Conservation (phyloP, 1,140 invertebrate genomes). For the Macrotrachela quadricornifera region DNA sequence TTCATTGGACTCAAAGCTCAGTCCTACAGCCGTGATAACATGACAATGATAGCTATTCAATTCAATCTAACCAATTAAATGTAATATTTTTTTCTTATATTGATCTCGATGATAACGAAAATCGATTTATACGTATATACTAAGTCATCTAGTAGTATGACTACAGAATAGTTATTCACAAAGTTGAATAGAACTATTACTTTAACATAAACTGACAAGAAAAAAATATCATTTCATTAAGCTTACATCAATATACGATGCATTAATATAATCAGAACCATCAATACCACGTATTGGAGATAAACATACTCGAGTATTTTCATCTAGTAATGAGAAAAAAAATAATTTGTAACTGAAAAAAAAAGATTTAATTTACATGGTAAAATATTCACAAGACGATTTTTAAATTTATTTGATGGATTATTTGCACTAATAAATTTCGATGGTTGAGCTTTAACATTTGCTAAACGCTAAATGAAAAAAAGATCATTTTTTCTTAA, state of each 20-base stretch:
- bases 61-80: too few relatives aligned
- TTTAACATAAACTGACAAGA: too few relatives aligned
- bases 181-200: constrained; percentile 45
- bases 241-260: constrained; percentile 75
- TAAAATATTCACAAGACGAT: constrained; percentile 82
- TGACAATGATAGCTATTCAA: too few relatives aligned
- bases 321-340: not conserved
- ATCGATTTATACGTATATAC: too few relatives aligned
- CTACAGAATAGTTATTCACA: not conserved
- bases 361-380: constrained; percentile 41
- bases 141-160: too few relatives aligned
- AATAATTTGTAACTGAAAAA: not conserved
- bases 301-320: not conserved
- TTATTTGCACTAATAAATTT: constrained; percentile 84
- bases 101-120: too few relatives aligned
- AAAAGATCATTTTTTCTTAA: not conserved
- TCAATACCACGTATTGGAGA: constrained; percentile 47
- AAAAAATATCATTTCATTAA: too few relatives aligned
- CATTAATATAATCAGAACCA: constrained; percentile 96
- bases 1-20: too few relatives aligned
- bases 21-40: too few relatives aligned
- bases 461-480: constrained; percentile 53
- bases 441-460: constrained; percentile 75
- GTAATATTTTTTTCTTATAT: too few relatives aligned
- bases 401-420: constrained; percentile 91